Evolutionary conservation across 2,888 invertebrate species (phyloP).

Genomic region (Acanthopleura granulata): DNA sequence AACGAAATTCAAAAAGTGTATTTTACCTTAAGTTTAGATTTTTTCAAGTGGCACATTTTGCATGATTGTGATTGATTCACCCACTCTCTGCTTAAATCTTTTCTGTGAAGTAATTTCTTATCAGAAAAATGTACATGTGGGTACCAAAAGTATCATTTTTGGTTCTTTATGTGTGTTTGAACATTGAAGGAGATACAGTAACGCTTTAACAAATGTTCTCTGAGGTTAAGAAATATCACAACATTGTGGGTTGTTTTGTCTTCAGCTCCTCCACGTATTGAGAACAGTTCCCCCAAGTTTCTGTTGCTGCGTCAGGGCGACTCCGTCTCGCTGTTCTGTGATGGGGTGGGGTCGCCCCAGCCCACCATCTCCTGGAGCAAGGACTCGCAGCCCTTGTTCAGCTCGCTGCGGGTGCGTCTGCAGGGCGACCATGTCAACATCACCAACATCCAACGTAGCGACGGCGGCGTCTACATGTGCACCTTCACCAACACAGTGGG

Average conservation of each 20-base stretch:
- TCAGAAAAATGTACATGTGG: too few species aligned
- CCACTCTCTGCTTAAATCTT: too few species aligned
- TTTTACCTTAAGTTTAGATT: too few species aligned
- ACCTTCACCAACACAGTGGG: conserved; percentile 96
- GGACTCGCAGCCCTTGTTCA: conserved; percentile 51
- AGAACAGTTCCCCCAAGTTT: conserved; percentile 45
- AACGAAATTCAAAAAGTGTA: too few species aligned
- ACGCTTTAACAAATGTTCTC: too few species aligned
- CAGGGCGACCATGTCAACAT: conserved; percentile 80
- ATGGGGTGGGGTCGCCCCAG: conserved; percentile 93
- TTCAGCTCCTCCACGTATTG: conserved; percentile 57
- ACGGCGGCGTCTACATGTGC: conserved; percentile 97
- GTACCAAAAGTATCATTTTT: too few species aligned
- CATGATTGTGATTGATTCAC: too few species aligned
- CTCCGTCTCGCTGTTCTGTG: conserved; percentile 95
- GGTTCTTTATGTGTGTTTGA: too few species aligned
- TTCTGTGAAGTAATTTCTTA: too few species aligned
- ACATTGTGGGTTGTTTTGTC: not conserved
- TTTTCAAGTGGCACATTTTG: too few species aligned
- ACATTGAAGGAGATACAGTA: too few species aligned
- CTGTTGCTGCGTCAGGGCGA: conserved; percentile 76
- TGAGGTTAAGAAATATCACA: too few species aligned
- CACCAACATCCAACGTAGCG: conserved; percentile 91
- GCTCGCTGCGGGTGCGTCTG: conserved; percentile 40
- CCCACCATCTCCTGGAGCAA: conserved; percentile 97